These are phyloP conservation scores for Amphiprion ocellaris DNA, from an alignment of 2,113 vertebrate species.

Conservation along the genomic window DNA sequence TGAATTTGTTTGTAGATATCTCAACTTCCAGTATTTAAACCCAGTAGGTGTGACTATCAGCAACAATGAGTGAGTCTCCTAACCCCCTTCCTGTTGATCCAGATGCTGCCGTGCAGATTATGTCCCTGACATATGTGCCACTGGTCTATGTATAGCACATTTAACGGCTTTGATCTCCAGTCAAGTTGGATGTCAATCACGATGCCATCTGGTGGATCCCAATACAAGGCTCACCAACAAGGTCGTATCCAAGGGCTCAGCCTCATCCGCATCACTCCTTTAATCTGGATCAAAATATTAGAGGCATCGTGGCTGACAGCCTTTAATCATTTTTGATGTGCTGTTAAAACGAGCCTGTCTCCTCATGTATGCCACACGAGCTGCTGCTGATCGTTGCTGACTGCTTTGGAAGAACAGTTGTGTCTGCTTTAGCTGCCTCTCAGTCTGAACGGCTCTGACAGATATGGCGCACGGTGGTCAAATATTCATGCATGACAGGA, in stretches of 20 bases:
- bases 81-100: slow-evolving; percentile 55
- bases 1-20: background rate
- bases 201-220: slow-evolving; percentile 80
- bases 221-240: slow-evolving; percentile 75
- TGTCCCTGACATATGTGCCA: slow-evolving; percentile 76
- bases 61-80: slow-evolving; percentile 38
- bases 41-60: slow-evolving; percentile 25
- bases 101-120: slow-evolving; percentile 73
- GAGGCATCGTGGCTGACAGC: slow-evolving; percentile 74
- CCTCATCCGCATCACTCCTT: slow-evolving; percentile 76
- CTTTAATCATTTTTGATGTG: slow-evolving; percentile 83
- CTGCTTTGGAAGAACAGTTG: slow-evolving; percentile 28
- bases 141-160: slow-evolving; percentile 72
- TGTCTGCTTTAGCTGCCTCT: slow-evolving; percentile 60
- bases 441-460: slow-evolving; percentile 74
- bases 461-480: slow-evolving; percentile 64
- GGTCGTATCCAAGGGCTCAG: slow-evolving; percentile 78
- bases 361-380: slow-evolving; percentile 16
- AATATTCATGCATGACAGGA: slow-evolving; percentile 72
- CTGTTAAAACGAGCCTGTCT: slow-evolving; percentile 68
- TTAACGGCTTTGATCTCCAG: slow-evolving; percentile 79
- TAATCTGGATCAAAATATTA: slow-evolving; percentile 87
- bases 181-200: slow-evolving; percentile 80
- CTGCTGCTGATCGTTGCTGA: slow-evolving; percentile 39
- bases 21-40: background rate